Base-by-base conservation (phyloP, 1,140 invertebrate species). In the Melitaea cinxia region DNA sequence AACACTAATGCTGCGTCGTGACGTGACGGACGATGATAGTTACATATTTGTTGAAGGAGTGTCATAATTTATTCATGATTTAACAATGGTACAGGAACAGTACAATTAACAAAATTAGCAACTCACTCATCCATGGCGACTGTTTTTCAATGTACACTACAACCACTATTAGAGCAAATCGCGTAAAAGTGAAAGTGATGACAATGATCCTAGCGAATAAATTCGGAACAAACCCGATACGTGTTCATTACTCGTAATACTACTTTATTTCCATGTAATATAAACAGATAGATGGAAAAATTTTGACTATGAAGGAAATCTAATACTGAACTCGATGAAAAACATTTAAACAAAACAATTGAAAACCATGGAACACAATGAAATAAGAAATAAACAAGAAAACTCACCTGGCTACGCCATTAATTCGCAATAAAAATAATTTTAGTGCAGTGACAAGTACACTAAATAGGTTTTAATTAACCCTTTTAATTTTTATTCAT, bases 391-490 rank as follows among this genome's bases (percentile, higher is more conserved):
- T 86, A 89, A 90, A 89, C 85, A 89, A 89, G 82, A 84, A 89
- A 88, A 86, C 88, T 89, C 85, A 90, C 88, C 88, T 89, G 86
- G 86, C 88, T 90, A 90, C 88, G 88, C 88, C 88, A 90, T 90
- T 90, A 90, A 90, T 90, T 89, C 88, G 88, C 86, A 90, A 87
- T 90, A 90, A 90, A 88, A 88, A 90, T 90, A 90, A 89, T 88
- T 78, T 88, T 76, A 67, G 65, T 67, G 65, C 35, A 14, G 49
- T 66, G 56, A 64, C 56, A 59, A 47, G 35, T 52, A 21, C 21
- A 23, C 21, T 53, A 61, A 61, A 61, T 53, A 61, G 59, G 33
- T 56, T 56, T 42, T n/a, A 52, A 5, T 30, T 23, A 2, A 33
- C 7, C 6, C 7, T 9, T 6, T 9, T 33, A 33, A 10, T 33